phyloP scores from a whole-genome alignment of 2,888 invertebrate species.

The Pollenia amentaria region DNA sequence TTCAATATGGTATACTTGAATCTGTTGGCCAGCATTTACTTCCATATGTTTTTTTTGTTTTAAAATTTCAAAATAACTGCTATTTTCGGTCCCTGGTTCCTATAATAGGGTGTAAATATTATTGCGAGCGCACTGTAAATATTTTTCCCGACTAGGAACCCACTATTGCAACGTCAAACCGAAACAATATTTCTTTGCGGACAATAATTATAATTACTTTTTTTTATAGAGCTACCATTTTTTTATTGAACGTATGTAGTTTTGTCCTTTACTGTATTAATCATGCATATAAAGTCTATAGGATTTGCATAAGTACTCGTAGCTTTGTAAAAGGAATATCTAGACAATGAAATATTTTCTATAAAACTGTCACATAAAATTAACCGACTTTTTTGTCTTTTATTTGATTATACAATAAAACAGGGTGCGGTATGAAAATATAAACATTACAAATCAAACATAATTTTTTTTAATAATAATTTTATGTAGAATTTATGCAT shows the following conservation, averaged over 20 bases:
- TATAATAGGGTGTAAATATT: no score
- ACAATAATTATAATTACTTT: no score
- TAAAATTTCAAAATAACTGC: no score
- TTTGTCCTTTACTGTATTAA: not conserved
- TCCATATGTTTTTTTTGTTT: no score
- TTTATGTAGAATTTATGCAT: conserved; percentile 36
- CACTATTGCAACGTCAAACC: no score
- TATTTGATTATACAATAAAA: conserved; percentile 34
- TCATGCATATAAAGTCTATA: not conserved
- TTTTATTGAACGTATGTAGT: not conserved
- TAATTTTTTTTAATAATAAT: not conserved
- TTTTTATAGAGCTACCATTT: no score
- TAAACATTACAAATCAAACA: conserved; percentile 27
- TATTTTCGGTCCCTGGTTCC: no score
- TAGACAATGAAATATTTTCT: not conserved
- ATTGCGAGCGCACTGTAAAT: no score
- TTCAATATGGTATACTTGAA: no score
- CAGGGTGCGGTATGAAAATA: conserved; percentile 48
- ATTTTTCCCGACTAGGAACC: no score
- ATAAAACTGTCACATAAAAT: conserved; percentile 44
- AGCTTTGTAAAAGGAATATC: conserved; percentile 1
- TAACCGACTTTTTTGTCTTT: not conserved
- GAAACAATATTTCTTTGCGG: no score
- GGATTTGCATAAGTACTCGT: conserved; percentile 11
- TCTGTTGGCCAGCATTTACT: no score